Evolutionary conservation across 1,140 invertebrate genomes (phyloP).

Genomic region (Rhagoletis pomonella): DNA sequence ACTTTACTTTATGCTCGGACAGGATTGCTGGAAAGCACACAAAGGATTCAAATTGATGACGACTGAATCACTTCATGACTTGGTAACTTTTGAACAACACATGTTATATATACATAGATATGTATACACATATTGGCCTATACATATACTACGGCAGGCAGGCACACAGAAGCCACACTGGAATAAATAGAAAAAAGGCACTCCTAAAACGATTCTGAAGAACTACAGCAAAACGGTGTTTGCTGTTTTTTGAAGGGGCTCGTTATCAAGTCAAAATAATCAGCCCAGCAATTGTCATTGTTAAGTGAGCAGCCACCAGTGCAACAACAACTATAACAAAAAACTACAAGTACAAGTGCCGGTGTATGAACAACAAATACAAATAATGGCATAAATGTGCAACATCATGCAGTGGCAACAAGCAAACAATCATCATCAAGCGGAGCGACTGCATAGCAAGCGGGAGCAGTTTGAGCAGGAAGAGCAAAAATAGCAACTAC

Average conservation of each 20-base stretch:
- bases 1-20: neutral
- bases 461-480: neutral
- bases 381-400: constrained; percentile 50
- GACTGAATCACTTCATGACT: constrained; percentile 52
- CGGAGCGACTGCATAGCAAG: neutral
- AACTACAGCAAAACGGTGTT: constrained; percentile 37
- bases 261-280: constrained; percentile 57
- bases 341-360: constrained; percentile 9
- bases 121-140: neutral
- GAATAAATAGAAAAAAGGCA: neutral
- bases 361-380: constrained; percentile 19
- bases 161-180: neutral
- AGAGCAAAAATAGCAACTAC: constrained; percentile 19
- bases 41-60: constrained; percentile 53
- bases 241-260: constrained; percentile 46
- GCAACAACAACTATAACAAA: neutral
- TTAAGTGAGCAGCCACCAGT: constrained; percentile 28
- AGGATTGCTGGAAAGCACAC: constrained; percentile 32
- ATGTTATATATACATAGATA: neutral
- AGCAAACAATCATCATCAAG: constrained; percentile 52
- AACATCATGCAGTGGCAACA: constrained; percentile 53
- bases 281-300: constrained; percentile 55
- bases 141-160: neutral
- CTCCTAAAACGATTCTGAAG: constrained; percentile 27
- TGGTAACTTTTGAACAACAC: neutral